Conservation (phyloP, 2,888 invertebrate genomes). For the Lepas anatifera region DNA sequence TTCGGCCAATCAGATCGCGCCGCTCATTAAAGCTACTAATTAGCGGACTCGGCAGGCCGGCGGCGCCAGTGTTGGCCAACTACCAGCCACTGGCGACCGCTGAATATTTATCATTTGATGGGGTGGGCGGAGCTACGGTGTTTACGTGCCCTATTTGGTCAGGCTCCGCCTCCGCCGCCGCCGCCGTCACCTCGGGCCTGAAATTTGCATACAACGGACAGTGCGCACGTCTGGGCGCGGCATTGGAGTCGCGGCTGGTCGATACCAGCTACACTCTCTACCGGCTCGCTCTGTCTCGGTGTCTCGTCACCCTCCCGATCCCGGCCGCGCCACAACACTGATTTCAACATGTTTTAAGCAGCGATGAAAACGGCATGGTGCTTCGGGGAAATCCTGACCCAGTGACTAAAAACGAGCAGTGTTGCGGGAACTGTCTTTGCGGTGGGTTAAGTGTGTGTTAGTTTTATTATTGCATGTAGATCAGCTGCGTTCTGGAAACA, state of each 20-base stretch:
- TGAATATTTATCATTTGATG: constrained; percentile 7
- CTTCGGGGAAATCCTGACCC: too few species aligned
- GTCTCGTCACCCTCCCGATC: too few species aligned
- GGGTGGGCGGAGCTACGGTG: neutral
- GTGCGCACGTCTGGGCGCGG: neutral
- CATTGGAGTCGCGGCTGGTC: neutral
- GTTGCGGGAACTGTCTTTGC: too few species aligned
- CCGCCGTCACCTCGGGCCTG: neutral
- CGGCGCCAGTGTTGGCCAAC: neutral
- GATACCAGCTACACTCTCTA: neutral
- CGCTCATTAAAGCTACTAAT: constrained; percentile 10
- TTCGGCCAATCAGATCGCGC: neutral
- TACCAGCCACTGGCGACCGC: neutral
- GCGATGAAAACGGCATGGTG: too few species aligned
- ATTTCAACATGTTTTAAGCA: too few species aligned
- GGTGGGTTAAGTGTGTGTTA: too few species aligned
- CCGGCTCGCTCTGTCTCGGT: neutral
- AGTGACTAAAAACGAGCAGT: too few species aligned
- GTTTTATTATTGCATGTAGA: too few species aligned
- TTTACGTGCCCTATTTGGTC: neutral
- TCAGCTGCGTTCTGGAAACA: too few species aligned
- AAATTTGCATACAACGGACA: constrained; percentile 3
- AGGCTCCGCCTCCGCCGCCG: neutral
- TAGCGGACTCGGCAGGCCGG: neutral
- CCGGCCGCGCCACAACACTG: too few species aligned